Conservation (phyloP, 2,888 invertebrate genomes). For the Yponomeuta malinellus region DNA sequence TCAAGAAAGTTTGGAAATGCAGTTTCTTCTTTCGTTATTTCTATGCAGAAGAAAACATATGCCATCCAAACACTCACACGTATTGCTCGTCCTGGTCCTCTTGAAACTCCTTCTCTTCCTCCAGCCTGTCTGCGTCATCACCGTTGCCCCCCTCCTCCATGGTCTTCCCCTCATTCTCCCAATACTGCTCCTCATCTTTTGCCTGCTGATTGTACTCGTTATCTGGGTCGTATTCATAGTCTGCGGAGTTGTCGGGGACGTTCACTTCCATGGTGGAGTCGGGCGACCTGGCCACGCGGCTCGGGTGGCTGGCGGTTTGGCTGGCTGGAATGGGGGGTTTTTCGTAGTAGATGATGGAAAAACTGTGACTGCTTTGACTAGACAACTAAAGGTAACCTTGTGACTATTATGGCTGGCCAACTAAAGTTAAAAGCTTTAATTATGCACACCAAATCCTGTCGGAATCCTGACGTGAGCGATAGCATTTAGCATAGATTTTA, state of each 20-base stretch:
- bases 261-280: constrained; percentile 33
- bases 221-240: constrained; percentile 24
- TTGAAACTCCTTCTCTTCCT: constrained; percentile 33
- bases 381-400: background rate
- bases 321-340: constrained; percentile 10
- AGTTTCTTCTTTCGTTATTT: no score
- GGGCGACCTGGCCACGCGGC: constrained; percentile 32
- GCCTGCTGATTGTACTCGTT: constrained; percentile 25
- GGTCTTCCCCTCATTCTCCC: constrained; percentile 29
- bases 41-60: no score
- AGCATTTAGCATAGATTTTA: no score
- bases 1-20: no score
- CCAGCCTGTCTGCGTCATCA: constrained; percentile 30
- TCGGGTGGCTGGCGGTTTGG: constrained; percentile 15
- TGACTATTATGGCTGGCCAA: background rate
- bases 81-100: constrained; percentile 30
- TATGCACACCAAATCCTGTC: no score
- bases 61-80: constrained; percentile 16
- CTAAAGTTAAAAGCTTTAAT: background rate
- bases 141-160: constrained; percentile 21
- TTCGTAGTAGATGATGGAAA: background rate
- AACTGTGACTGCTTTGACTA: background rate
- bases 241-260: constrained; percentile 29
- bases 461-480: no score
- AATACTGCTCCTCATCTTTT: constrained; percentile 31